Evolutionary conservation across 2,888 invertebrate species (phyloP).

Genomic region (Galerucella pusilla): DNA sequence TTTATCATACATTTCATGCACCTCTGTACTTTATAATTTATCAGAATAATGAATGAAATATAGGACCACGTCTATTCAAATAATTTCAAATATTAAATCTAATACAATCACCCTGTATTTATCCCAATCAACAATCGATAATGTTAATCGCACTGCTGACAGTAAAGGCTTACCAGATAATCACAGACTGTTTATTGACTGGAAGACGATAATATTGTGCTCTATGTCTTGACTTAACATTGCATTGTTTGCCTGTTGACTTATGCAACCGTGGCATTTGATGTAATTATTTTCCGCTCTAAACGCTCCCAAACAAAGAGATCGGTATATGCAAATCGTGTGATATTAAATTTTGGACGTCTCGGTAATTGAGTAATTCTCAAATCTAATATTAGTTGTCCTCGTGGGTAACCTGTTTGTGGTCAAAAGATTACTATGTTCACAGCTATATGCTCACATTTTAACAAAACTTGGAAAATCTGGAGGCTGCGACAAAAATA

Average conservation of each 20-base stretch:
- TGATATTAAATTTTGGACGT: background rate
- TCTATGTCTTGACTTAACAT: background rate
- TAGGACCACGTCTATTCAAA: too few species aligned
- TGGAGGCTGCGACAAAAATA: too few species aligned
- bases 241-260: constrained; percentile 1
- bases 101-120: background rate
- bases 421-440: background rate
- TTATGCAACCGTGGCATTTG: background rate
- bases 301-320: background rate
- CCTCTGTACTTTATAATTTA: too few species aligned
- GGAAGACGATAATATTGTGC: constrained; percentile 4
- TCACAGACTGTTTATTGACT: background rate
- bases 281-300: constrained; percentile 3
- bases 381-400: background rate
- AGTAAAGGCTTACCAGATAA: background rate
- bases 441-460: too few species aligned
- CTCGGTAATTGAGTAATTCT: background rate
- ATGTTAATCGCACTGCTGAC: constrained; percentile 1
- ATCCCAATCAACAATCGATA: background rate
- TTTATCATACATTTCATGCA: too few species aligned
- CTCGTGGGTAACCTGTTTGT: background rate
- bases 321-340: background rate
- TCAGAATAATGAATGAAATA: too few species aligned
- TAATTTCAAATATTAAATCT: too few species aligned
- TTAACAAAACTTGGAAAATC: too few species aligned